phyloP scores from a whole-genome alignment of 2,113 vertebrate species.

The Saguinus midas region DNA sequence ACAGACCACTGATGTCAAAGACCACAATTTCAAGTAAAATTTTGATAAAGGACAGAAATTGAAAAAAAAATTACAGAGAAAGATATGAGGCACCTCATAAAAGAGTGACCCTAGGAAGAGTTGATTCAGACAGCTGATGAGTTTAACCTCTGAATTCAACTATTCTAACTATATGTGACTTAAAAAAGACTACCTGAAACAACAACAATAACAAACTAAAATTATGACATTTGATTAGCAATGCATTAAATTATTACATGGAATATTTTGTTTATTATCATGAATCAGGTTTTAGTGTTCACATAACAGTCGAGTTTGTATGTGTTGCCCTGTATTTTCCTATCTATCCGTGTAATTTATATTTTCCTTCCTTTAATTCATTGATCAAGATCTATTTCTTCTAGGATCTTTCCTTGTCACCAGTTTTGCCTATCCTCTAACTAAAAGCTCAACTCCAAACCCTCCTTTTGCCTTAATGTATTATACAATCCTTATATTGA shows the following conservation, averaged over 20 bases:
- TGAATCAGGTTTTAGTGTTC: neutral
- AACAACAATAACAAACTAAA: neutral
- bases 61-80: neutral
- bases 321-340: neutral
- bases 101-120: neutral
- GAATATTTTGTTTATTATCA: neutral
- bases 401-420: neutral
- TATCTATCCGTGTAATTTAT: neutral
- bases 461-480: neutral
- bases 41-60: neutral
- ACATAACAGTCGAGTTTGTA: neutral
- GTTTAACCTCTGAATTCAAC: neutral
- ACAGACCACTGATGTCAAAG: neutral
- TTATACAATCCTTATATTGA: neutral
- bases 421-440: neutral
- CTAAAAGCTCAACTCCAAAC: neutral
- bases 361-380: constrained; percentile 41
- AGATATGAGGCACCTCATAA: neutral
- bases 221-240: neutral
- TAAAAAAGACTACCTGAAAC: neutral
- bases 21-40: neutral
- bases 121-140: neutral
- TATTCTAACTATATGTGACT: neutral
- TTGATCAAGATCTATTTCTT: neutral
- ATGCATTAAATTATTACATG: neutral